Evolutionary conservation across 1,140 invertebrate species (phyloP), one percentile per base, ranked within the genome.

Genomic region (Penaeus indicus): DNA sequence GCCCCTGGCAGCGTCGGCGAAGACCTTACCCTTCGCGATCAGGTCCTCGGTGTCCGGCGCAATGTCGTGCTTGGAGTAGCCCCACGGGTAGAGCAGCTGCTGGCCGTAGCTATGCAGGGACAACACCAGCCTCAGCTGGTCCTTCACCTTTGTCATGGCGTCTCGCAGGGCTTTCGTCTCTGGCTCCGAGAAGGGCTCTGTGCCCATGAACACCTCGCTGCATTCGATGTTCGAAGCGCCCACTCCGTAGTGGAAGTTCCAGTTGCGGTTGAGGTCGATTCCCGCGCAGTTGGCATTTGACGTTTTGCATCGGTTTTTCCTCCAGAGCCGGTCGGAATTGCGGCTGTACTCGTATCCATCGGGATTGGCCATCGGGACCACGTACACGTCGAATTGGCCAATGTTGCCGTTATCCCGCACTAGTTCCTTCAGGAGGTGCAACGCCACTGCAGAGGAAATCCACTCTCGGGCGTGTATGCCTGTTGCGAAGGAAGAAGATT

Each of bases 171-270:
- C 96, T 92, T 94, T 94, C 3, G 97, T 97, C 93, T 99, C 98
- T 0, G 96, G 96, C 93, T 99, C 98, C 0, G 97, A 98, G 92
- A 98, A 98, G 0, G 97, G 94, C 11, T 93, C 92, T 0, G 94
- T 94, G 27, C 98, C 98, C 27, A 96, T 95, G 92, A 96, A 99
- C 2, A 96, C 97, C 90, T 98, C 97, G 54, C 95, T 95, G 92
- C 98, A 99, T 0, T 42, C 38, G 38, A 7, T 42, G 4, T 42
- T 4, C 38, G 38, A 42, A 42, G 38, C 38, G 38, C 38, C 38
- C 38, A 42, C 38, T 4, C 38, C 38, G 38, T 42, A 42, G 38
- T 42, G 38, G 38, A 42, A 42, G 7, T 42, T 4, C 38, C 38
- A 42, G 38, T 42, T 42, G 38, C 38, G 38, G 38, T 42, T 42